These are phyloP conservation scores for Sitta europaea DNA, from an alignment of 2,113 vertebrate genomes.

Conservation along the genomic window DNA sequence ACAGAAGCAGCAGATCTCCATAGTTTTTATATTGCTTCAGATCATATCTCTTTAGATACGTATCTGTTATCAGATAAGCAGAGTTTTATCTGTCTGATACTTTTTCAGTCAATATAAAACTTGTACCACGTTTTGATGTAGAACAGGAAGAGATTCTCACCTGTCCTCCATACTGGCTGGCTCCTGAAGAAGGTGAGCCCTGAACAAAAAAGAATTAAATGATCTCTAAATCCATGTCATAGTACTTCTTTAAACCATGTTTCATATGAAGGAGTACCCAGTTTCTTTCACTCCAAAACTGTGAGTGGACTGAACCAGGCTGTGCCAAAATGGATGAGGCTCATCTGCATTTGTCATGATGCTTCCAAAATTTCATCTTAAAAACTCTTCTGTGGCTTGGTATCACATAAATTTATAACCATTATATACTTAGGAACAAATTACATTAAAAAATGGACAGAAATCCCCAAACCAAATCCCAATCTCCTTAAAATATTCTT, in stretches of 20 bases:
- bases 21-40: neutral
- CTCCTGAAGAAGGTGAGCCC: constrained; percentile 17
- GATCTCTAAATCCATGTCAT: neutral
- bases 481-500: neutral
- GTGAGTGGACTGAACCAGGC: neutral
- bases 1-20: neutral
- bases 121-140: neutral
- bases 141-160: neutral
- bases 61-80: neutral
- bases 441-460: neutral
- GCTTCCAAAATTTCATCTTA: neutral
- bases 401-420: neutral
- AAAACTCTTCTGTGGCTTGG: neutral
- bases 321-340: neutral
- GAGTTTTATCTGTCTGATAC: neutral
- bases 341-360: neutral
- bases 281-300: neutral
- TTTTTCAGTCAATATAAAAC: neutral
- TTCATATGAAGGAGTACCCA: neutral
- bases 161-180: constrained; percentile 44
- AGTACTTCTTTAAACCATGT: neutral
- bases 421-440: neutral
- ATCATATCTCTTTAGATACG: neutral
- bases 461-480: neutral
- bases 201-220: neutral